Base-by-base conservation (phyloP, 2,888 invertebrate species). In the Drosophila crucigera region DNA sequence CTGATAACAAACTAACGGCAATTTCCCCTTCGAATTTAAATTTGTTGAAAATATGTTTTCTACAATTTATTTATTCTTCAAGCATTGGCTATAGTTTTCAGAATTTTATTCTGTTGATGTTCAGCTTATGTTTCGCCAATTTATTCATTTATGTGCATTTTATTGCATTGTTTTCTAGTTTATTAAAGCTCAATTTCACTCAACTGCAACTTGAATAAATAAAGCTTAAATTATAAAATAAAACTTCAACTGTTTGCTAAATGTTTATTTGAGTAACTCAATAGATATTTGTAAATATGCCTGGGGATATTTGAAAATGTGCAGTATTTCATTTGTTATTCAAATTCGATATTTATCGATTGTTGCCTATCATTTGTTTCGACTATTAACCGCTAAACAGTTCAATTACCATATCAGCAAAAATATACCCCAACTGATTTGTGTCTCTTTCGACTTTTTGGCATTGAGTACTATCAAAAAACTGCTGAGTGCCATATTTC, bases 341-440 rank as follows among this genome's bases (percentile, higher is more conserved):
- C 22, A 16, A 16, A 31, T 31, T 66, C 68, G 70, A 67, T 68
- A 75, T 43, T 60, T 68, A 70, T 70, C 71, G 65, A 77, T 59
- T 43, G 41, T 33, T 62, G 54, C 55, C 76, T 68, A 73, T 73
- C 72, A 61, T 41, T 61, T 25, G 35, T 31, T 7, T 52, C 61
- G 43, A 62, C 56, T 55, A 60, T 62, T 62, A 56, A 43, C 43
- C 31, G 74, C 35, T 33, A 53, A 56, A 68, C 66, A 58, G 52
- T 41, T 73, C 76, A 86, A 78, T 83, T 83, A 78, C 72, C 87
- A 83, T 84, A 83, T 78, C 71, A 76, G 68, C 81, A 59, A 58
- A 76, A 80, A 69, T 75, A 70, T 68, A 71, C 64, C n/a, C 69
- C 41, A 75, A 72, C 74, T 67, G 88, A 84, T 72, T 80, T 74